Evolutionary conservation across 2,113 vertebrate species (phyloP).

Genomic region (Dolichotis patagonum): DNA sequence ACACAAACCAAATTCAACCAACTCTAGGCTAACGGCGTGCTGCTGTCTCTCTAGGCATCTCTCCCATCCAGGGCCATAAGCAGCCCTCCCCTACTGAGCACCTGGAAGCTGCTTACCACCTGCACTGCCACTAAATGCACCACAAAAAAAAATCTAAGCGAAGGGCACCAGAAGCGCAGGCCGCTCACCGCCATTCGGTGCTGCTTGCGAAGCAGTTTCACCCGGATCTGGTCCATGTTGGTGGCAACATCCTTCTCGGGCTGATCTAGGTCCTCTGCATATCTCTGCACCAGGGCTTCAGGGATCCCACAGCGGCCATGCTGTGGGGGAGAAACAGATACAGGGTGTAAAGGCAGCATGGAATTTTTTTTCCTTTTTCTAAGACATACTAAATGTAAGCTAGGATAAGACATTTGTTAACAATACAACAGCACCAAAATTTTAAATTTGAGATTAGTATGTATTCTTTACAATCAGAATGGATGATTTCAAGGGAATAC

Average conservation of each 20-base stretch:
- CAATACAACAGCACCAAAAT: not conserved
- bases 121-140: rapidly evolving
- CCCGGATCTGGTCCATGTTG: slow-evolving; percentile 94
- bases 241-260: slow-evolving; percentile 92
- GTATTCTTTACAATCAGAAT: not conserved
- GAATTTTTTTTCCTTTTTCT: not conserved
- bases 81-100: not conserved
- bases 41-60: not conserved
- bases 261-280: slow-evolving; percentile 94
- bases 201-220: slow-evolving; percentile 95
- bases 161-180: rapidly evolving
- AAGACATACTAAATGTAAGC: not conserved
- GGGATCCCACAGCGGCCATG: slow-evolving; percentile 98
- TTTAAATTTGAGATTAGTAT: not conserved
- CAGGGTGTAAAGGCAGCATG: rapidly evolving
- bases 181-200: slow-evolving; percentile 98
- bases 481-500: not conserved
- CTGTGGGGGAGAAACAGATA: slow-evolving; percentile 76
- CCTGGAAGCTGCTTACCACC: rapidly evolving
- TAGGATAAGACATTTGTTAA: not conserved
- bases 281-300: slow-evolving; percentile 94
- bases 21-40: rapidly evolving
- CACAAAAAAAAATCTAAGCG: rapidly evolving
- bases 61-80: rapidly evolving
- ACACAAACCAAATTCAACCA: not conserved